phyloP scores from a whole-genome alignment of 1,140 invertebrate genomes.

The Bombus fervidus region DNA sequence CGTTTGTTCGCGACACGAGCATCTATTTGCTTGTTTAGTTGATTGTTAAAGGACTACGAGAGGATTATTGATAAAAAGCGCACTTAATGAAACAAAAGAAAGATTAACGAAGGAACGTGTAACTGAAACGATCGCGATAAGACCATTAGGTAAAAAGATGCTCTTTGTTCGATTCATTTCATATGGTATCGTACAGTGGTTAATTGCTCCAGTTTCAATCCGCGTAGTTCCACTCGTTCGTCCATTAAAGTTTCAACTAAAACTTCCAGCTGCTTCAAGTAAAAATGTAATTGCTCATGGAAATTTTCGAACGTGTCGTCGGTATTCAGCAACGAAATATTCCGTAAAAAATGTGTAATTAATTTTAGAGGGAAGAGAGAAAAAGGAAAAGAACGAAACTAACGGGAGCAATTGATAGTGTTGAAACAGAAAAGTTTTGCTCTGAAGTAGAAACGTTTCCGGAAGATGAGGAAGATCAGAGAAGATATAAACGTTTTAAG shows the following conservation, averaged over 20 bases:
- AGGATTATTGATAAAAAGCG: neutral
- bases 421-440: neutral
- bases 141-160: neutral
- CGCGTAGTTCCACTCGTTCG: neutral
- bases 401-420: neutral
- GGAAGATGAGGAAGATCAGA: neutral
- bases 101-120: neutral
- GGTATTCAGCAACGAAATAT: neutral
- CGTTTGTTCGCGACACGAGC: neutral
- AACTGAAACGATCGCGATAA: neutral
- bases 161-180: slow-evolving; percentile 3
- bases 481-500: neutral
- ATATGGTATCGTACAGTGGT: neutral
- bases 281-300: slow-evolving; percentile 14
- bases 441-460: neutral
- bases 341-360: neutral
- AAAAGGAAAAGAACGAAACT: neutral
- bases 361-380: neutral
- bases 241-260: slow-evolving; percentile 16
- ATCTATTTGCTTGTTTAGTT: neutral
- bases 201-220: slow-evolving; percentile 19
- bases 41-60: neutral
- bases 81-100: neutral
- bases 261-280: slow-evolving; percentile 1
- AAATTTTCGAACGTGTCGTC: slow-evolving; percentile 1